These are phyloP conservation scores for Cettia cetti DNA, from an alignment of 2,113 vertebrate genomes.

Conservation along the genomic window DNA sequence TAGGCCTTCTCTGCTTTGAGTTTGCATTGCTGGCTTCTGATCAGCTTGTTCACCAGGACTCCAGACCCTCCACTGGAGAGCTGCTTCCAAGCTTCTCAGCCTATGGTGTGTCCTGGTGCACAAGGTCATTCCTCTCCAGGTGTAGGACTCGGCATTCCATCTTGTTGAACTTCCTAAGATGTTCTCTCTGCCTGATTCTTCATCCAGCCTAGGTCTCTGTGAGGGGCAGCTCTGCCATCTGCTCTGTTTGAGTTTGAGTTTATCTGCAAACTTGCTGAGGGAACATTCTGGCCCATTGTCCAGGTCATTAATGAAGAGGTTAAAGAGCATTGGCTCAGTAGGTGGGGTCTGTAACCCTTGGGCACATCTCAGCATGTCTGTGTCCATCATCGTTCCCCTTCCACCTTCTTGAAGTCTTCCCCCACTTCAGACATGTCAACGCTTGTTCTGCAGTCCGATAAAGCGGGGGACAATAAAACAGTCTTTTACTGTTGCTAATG, in stretches of 20 bases:
- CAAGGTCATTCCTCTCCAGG: background rate
- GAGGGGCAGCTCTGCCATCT: background rate
- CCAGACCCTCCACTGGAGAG: background rate
- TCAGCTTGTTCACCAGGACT: background rate
- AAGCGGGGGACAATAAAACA: background rate
- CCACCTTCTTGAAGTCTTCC: background rate
- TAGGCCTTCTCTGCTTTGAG: background rate
- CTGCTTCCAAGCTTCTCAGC: background rate
- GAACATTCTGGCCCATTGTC: accelerated
- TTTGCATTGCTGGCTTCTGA: background rate
- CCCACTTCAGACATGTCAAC: background rate
- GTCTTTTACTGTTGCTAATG: background rate
- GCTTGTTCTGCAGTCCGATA: background rate
- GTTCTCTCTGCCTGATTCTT: background rate
- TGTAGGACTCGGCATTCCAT: background rate
- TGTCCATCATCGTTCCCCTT: background rate
- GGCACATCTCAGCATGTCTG: background rate
- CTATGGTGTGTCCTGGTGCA: background rate
- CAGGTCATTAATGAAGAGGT: background rate
- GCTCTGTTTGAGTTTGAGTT: background rate
- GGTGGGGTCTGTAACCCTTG: background rate
- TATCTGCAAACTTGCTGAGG: background rate
- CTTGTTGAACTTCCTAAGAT: background rate
- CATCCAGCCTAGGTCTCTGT: background rate
- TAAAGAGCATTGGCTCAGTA: background rate